phyloP scores from a whole-genome alignment of 1,140 invertebrate genomes.

The Neodiprion virginianus region DNA sequence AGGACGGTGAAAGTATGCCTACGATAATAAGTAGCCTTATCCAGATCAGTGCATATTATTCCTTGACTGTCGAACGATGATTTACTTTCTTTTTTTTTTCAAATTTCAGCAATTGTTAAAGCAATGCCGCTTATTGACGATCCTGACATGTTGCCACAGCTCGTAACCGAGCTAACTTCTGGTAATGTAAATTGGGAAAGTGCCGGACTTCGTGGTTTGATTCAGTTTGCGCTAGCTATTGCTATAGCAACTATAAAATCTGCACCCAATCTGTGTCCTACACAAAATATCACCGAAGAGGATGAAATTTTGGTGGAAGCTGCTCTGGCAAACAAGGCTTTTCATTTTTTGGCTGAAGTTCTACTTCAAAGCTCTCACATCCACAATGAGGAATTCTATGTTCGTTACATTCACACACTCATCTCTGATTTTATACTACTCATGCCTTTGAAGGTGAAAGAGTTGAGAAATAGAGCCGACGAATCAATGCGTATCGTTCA shows the following conservation, averaged over 20 bases:
- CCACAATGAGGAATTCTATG: conserved; percentile 82
- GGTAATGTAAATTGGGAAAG: conserved; percentile 68
- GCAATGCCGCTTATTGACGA: conserved; percentile 78
- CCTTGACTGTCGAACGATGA: neutral
- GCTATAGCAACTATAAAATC: conserved; percentile 80
- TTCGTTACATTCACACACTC: conserved; percentile 82
- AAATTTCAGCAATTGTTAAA: conserved; percentile 67
- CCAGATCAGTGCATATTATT: neutral
- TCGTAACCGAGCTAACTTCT: conserved; percentile 66
- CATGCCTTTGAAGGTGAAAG: conserved; percentile 91
- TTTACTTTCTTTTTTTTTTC: conserved; percentile 5
- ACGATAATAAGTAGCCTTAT: neutral
- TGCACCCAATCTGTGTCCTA: conserved; percentile 55
- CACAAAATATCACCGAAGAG: conserved; percentile 51
- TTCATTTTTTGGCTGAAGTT: conserved; percentile 77
- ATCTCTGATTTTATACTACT: conserved; percentile 92
- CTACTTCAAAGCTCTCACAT: conserved; percentile 76
- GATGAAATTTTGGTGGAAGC: conserved; percentile 72
- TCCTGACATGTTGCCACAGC: conserved; percentile 65
- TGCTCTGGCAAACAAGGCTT: conserved; percentile 82
- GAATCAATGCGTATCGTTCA: conserved; percentile 85
- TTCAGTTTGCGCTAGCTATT: conserved; percentile 82
- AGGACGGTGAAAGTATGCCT: conserved; percentile 64
- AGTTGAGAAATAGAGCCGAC: conserved; percentile 83
- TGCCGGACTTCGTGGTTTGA: conserved; percentile 73